Evolutionary conservation across 1,140 invertebrate species (phyloP).

Genomic region (Andrena cerasifolii): DNA sequence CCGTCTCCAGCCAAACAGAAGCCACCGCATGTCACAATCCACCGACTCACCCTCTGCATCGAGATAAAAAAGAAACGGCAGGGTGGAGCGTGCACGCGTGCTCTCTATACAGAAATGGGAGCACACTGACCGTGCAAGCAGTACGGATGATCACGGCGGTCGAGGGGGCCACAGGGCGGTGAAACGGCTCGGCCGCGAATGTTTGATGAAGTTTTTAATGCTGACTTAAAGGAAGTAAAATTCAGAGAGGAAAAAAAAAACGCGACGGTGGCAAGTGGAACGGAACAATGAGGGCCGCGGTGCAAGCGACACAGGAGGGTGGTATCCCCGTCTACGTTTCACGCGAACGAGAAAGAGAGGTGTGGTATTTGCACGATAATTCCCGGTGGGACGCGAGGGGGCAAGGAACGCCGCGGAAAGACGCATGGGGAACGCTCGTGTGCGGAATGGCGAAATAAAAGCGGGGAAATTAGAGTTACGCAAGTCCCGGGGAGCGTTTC

Average conservation of each 20-base stretch:
- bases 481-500: not conserved
- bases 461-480: constrained; percentile 15
- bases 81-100: no score
- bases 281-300: constrained; percentile 5
- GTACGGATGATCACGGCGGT: not conserved
- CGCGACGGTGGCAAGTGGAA: not conserved
- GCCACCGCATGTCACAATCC: no score
- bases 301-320: constrained; percentile 40
- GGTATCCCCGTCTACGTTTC: constrained; percentile 28
- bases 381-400: constrained; percentile 26
- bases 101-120: not conserved
- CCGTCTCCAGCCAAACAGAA: no score
- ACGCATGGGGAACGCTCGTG: not conserved
- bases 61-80: no score
- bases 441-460: constrained; percentile 11
- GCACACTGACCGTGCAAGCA: not conserved
- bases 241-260: not conserved
- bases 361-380: constrained; percentile 47
- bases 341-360: constrained; percentile 41
- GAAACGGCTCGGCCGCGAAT: not conserved
- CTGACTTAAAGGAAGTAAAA: constrained; percentile 30
- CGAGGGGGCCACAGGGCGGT: not conserved
- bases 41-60: no score
- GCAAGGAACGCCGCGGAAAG: constrained; percentile 11
- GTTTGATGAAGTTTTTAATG: constrained; percentile 33